Percentiles rank a stretch among this genome's conserved stretches.
Evolutionary conservation across 1,140 invertebrate species (phyloP).

Genomic region (Sycophaga agraensis): DNA sequence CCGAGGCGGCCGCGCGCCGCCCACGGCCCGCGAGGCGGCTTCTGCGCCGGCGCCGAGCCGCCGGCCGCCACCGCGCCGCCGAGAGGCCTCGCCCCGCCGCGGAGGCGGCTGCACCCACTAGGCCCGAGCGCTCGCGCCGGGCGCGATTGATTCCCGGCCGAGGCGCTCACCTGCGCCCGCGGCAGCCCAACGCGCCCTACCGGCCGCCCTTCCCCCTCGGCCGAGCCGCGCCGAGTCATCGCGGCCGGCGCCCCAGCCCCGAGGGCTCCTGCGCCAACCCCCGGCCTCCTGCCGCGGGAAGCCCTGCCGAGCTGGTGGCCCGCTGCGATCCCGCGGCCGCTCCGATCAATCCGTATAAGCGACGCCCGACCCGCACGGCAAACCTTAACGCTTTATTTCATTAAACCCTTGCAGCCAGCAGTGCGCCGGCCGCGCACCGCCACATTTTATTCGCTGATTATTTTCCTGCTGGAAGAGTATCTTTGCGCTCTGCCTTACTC

Average conservation of each 20-base stretch:
- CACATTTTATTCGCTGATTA: background rate
- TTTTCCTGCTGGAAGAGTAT: background rate
- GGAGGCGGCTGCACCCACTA: no score
- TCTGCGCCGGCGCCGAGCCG: background rate
- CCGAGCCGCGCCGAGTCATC: constrained; percentile 10
- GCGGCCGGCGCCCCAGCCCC: background rate
- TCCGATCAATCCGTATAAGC: no score
- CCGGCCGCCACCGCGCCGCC: no score
- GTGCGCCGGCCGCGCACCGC: background rate
- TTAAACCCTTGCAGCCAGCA: no score
- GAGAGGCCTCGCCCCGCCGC: no score
- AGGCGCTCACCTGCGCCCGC: background rate
- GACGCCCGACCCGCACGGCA: background rate
- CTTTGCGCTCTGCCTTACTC: no score
- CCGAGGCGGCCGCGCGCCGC: background rate
- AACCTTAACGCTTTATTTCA: no score
- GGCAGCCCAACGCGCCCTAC: background rate
- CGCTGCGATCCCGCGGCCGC: no score
- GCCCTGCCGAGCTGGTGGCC: no score
- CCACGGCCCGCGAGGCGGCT: background rate
- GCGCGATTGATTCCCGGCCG: background rate
- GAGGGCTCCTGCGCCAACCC: constrained; percentile 24
- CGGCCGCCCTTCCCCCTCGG: constrained; percentile 3
- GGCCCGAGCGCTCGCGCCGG: background rate
- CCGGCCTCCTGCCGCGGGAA: background rate